Base-by-base conservation (phyloP, 2,113 vertebrate species). In the Capreolus pygargus region DNA sequence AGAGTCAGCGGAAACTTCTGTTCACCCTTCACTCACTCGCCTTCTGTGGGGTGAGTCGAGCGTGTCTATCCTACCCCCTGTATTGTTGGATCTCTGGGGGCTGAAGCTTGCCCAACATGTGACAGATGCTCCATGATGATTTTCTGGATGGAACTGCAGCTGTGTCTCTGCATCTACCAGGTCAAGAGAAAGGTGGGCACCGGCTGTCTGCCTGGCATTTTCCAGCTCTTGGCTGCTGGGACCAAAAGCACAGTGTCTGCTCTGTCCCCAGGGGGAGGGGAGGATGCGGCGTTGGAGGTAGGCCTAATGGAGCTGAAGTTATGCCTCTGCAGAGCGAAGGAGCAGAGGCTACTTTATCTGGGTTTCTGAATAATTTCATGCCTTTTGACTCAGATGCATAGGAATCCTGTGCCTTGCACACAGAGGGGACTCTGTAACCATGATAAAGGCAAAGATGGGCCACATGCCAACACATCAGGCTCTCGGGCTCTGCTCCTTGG, bases 1-100 rank as follows among this genome's bases (percentile, higher is more conserved):
- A 23, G 1, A 7, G 5, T 1, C 0, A 1, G 17, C 2, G 1
- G 27, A 15, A 74, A 21, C 2, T 3, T n/a, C 25, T 13, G 33
- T 17, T 6, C 8, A 55, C 1, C 6, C 28, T 13, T 28, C 50
- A 28, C 25, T 23, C 13, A 1, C 11, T 84, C 27, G 2, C 2
- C 25, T 45, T 84, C 25, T 58, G 25, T 30, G 19, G 0, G 8
- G 8, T 8, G 36, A 23, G 17, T 1, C 3, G 6, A 19, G 12
- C 1, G 0, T 4, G 1, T 10, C 21, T 12, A 7, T 12, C 23
- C 61, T 47, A 47, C 7, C 54, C 3, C 1, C 55, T 28, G 11
- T 2, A 8, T 9, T 14, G 21, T 19, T 39, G 47, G 74, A 14
- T 30, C 36, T 92, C 23, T 30, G 36, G 78, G 52, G 39, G 3